Conservation (phyloP, 2,888 invertebrate species). For the Melikaiella ostensackeni region DNA sequence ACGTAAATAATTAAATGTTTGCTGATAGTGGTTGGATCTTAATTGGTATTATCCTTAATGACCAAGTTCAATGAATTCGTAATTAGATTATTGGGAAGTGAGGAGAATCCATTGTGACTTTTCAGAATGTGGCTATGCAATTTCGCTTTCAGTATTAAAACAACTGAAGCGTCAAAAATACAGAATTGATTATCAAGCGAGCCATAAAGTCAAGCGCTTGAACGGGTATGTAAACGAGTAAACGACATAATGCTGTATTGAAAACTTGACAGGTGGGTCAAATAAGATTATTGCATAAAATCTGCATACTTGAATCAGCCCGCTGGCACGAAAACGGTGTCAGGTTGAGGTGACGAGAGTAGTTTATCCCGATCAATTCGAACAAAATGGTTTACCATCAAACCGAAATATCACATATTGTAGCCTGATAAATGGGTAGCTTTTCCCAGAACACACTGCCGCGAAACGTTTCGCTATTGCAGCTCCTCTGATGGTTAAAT, state of each 20-base stretch:
- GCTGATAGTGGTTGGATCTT: no score
- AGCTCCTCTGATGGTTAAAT: no score
- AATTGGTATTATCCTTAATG: no score
- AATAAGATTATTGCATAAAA: conserved; percentile 56
- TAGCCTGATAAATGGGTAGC: neutral
- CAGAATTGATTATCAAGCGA: neutral
- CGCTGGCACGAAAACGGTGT: neutral
- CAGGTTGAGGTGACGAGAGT: conserved; percentile 17
- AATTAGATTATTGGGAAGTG: no score
- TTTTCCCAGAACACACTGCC: neutral
- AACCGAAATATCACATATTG: conserved; percentile 44
- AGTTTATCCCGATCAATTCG: conserved; percentile 40
- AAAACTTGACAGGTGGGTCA: conserved; percentile 49
- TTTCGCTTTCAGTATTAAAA: no score
- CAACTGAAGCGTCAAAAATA: neutral
- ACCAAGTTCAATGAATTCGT: no score
- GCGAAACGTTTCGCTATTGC: neutral
- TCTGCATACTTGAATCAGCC: conserved; percentile 51
- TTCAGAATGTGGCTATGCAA: no score
- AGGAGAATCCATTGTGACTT: no score
- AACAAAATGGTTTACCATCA: conserved; percentile 42
- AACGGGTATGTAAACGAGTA: conserved; percentile 58
- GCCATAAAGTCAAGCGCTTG: conserved; percentile 37
- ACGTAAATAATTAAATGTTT: no score
- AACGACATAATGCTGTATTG: conserved; percentile 54